Conservation (phyloP, 2,797 vertebrate genomes). For the Arnoldichthys spilopterus region DNA sequence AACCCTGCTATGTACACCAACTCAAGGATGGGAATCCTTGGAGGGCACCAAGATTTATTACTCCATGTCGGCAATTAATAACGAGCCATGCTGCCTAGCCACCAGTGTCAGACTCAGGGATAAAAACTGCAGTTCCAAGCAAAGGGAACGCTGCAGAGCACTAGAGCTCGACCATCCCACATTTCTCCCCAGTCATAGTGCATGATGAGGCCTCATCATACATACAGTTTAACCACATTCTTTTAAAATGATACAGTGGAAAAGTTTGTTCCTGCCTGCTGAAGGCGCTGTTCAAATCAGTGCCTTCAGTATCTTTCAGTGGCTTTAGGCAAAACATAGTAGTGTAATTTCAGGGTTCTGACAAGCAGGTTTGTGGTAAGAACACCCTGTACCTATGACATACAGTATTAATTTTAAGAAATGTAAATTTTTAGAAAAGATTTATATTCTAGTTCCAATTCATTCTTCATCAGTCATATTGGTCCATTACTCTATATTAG, state of each 20-base stretch:
- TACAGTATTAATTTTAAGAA: no score
- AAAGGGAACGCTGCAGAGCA: slow-evolving; percentile 69
- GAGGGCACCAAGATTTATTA: slow-evolving; percentile 77
- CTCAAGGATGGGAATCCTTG: slow-evolving; percentile 71
- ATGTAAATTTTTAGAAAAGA: no score
- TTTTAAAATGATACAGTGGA: no score
- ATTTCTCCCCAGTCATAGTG: slow-evolving; percentile 56
- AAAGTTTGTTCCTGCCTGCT: no score
- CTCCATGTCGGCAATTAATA: slow-evolving; percentile 77
- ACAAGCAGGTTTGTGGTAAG: no score
- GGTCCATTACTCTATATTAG: no score
- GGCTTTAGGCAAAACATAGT: background rate
- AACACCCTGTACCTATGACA: no score
- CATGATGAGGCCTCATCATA: background rate
- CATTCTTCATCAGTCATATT: no score
- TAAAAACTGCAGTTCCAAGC: slow-evolving; percentile 77
- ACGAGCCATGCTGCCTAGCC: slow-evolving; percentile 67
- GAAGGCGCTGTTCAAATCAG: slow-evolving; percentile 32
- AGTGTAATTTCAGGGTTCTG: no score
- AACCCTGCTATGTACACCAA: slow-evolving; percentile 73
- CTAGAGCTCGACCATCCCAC: slow-evolving; percentile 67
- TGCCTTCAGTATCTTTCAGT: background rate
- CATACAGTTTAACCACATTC: background rate
- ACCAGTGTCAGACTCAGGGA: slow-evolving; percentile 68
- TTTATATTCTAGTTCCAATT: no score